Evolutionary conservation across 2,113 vertebrate genomes (phyloP), one percentile per base, ranked within the genome.

Genomic region (Lophotis ruficrista): DNA sequence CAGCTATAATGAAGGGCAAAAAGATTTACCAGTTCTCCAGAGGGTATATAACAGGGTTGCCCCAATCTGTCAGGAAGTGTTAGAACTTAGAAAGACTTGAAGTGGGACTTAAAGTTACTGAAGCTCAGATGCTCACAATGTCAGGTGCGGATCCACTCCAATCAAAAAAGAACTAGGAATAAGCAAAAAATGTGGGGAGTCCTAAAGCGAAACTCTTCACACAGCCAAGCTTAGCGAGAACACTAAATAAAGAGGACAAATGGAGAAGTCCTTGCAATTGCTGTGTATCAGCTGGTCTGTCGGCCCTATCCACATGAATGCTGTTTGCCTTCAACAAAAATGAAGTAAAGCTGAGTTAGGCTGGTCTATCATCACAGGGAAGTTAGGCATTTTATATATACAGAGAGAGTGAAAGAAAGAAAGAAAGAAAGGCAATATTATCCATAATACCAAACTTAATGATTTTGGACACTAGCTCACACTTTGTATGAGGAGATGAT

Each of bases 61-160:
- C 93, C 95, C 69, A 96, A 76, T 94, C 96, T 94, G 94, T 96
- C 95, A 97, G 54, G 56, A 96, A 88, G 94, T 93, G 96, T 95
- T 96, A 93, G 87, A 96, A 96, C 78, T 76, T 84, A 66, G 45
- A 51, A 90, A 86, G 76, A 83, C 68, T 92, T 87, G 84, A 89
- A 92, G 76, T 30, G 56, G 94, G 87, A 96, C 92, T 96, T 96
- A 77, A 88, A 95, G 83, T 96, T 97, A 91, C 75, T 94, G 90
- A 92, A 90, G 68, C 82, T 96, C 90, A 83, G 89, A 87, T 78
- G 85, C 68, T 96, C 60, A 81, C 87, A 90, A 88, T 96, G 92
- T 95, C 85, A 96, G 90, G 71, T 96, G 82, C 93, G 78, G 84
- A 93, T 94, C 62, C 62, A 83, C 50, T 38, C 62, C 76, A 65